Evolutionary conservation across 2,797 vertebrate species (phyloP).

Genomic region (Adrianichthys oophorus): DNA sequence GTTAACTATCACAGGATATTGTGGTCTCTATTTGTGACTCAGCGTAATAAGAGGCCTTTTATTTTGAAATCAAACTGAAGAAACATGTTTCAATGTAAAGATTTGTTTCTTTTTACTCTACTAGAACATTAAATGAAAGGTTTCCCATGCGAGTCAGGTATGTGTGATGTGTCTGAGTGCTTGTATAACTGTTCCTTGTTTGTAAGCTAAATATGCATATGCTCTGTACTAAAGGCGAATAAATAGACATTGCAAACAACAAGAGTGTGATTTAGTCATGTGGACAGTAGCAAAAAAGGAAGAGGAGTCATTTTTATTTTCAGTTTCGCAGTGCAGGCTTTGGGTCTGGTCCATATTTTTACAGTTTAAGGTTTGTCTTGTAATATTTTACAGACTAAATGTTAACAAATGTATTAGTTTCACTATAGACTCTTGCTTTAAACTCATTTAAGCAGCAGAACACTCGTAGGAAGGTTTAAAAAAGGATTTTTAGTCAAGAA

Average conservation of each 20-base stretch:
- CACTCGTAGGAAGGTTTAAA: too few relatives aligned
- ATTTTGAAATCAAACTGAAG: conserved; percentile 14
- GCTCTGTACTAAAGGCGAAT: conserved; percentile 64
- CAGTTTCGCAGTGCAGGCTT: background rate
- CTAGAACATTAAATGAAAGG: conserved; percentile 36
- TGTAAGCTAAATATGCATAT: conserved; percentile 66
- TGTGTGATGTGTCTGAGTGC: conserved; percentile 52
- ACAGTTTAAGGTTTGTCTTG: too few relatives aligned
- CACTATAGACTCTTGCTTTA: too few relatives aligned
- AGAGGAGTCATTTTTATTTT: background rate
- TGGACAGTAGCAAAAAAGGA: conserved; percentile 1
- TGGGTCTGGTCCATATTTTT: too few relatives aligned
- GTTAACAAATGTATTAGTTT: too few relatives aligned
- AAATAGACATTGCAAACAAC: conserved; percentile 61
- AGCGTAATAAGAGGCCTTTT: background rate
- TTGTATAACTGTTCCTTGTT: conserved; percentile 47
- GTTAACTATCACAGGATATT: conserved; percentile 2
- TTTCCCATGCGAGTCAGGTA: conserved; percentile 31
- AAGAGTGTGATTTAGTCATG: conserved; percentile 28
- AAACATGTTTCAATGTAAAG: background rate
- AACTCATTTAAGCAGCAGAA: too few relatives aligned
- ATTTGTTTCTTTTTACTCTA: background rate
- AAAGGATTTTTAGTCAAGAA: too few relatives aligned
- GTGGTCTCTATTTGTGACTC: conserved; percentile 3
- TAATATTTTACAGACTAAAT: too few relatives aligned